Evolutionary conservation across 37 sponge, comb jelly and placozoan genomes (phyloP), one percentile per base, ranked within the genome.

Genomic region (Beroe ovata): DNA sequence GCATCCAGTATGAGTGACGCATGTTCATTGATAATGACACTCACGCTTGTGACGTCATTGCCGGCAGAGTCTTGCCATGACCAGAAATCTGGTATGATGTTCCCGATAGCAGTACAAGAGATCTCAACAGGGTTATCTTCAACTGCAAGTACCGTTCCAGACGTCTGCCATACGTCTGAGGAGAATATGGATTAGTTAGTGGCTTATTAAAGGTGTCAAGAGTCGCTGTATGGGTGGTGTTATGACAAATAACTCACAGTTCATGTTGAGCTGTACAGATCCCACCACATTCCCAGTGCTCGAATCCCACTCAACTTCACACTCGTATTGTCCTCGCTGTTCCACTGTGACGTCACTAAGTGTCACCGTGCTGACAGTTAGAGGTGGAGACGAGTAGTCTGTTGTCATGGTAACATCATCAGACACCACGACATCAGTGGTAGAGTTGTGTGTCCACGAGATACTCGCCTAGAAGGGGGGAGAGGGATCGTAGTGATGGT

Each of bases 91-190:
- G 84, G 84, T 23, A 35, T 29, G 8, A 77, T 25, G 28, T 39
- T 42, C 26, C 84, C 84, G 25, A 42, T 77, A 77, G 28, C 54
- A 16, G 54, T 40, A 41, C 84, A 77, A 4, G 84, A 32, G n/a
- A 77, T 40, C 1, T 23, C 41, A 14, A 23, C 84, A n/a, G 54
- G 11, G 33, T 77, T 77, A 23, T 77, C 84, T 35, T 77, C 84
- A 18, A 77, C 84, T 4, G 38, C 84, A 6, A 39, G 54, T 21
- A n/a, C 36, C 14, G 69, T 32, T 2, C 69, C 69, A 30, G 69
- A 66, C 69, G 69, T 66, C 36, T 30, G 25, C 69, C 69, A 66
- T 32, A 66, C 69, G 69, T 66, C 69, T 66, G 69, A 30, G 34
- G 34, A 18, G n/a, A n/a, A n/a, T n/a, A n/a, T n/a, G n/a, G n/a